A percentile compares a stretch with the other conserved stretches of the same genome.
phyloP scores from a whole-genome alignment of 2,888 invertebrate species.

The Entomobrya multifasciata region DNA sequence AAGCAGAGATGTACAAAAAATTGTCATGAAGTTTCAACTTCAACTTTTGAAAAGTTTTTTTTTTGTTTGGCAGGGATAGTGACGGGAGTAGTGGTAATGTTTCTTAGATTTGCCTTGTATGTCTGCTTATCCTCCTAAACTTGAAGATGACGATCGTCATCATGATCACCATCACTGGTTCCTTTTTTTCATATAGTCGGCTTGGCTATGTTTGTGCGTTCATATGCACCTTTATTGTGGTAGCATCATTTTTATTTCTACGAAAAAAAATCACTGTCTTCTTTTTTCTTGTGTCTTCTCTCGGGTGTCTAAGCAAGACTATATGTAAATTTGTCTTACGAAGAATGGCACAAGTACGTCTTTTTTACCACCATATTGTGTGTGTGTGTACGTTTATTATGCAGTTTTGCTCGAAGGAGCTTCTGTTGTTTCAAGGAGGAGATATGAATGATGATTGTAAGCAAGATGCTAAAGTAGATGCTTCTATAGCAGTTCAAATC shows the following conservation, averaged over 20 bases:
- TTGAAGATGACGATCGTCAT: slow-evolving; percentile 10
- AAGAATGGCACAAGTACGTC: too few species aligned
- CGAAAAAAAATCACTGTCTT: background rate
- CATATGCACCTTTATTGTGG: background rate
- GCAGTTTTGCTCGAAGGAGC: slow-evolving; percentile 48
- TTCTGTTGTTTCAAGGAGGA: slow-evolving; percentile 25
- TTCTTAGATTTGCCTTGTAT: slow-evolving; percentile 26
- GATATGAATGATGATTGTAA: background rate
- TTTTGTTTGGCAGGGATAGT: slow-evolving; percentile 45
- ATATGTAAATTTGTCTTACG: too few species aligned
- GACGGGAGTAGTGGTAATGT: background rate
- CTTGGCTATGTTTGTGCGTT: background rate
- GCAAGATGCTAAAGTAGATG: too few species aligned
- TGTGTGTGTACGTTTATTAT: too few species aligned
- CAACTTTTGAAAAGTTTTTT: slow-evolving; percentile 36
- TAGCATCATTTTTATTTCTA: slow-evolving; percentile 17
- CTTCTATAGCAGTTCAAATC: too few species aligned
- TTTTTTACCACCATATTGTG: too few species aligned
- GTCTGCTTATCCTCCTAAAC: slow-evolving; percentile 17
- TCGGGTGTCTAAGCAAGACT: background rate
- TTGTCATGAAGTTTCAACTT: slow-evolving; percentile 37
- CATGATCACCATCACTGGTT: background rate
- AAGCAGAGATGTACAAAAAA: slow-evolving; percentile 50
- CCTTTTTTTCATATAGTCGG: background rate
- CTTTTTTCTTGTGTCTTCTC: background rate